Conservation (phyloP, 2,113 vertebrate species). For the Mesembrinibis cayennensis region DNA sequence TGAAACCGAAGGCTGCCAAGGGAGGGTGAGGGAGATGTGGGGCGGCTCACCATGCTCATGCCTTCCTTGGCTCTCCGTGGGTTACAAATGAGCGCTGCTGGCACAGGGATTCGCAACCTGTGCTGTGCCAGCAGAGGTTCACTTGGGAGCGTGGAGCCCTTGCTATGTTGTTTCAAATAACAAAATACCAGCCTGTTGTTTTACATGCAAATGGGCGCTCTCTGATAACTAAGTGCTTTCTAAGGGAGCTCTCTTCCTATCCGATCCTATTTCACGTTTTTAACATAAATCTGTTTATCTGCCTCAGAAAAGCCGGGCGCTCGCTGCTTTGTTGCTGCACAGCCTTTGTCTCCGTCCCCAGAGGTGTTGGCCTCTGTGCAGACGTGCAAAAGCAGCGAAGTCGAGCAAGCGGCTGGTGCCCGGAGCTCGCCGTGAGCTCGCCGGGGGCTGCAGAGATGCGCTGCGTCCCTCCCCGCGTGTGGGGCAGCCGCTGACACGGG, state of each 20-base stretch:
- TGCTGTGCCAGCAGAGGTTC: not conserved
- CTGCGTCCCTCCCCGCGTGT: rapidly evolving
- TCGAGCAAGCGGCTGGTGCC: not conserved
- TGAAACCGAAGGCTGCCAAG: not conserved
- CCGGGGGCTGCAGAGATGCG: rapidly evolving
- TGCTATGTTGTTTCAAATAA: not conserved
- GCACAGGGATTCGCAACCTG: rapidly evolving
- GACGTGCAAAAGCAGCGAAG: not conserved
- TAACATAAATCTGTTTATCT: not conserved
- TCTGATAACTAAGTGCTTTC: not conserved
- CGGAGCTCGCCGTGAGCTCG: not conserved
- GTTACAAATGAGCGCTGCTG: not conserved
- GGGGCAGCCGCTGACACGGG: rapidly evolving
- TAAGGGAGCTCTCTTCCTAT: not conserved
- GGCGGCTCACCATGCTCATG: rapidly evolving
- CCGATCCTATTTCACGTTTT: not conserved
- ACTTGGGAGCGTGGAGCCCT: not conserved
- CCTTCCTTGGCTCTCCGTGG: not conserved
- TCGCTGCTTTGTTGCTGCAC: not conserved
- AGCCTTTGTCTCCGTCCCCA: not conserved
- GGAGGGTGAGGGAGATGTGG: not conserved
- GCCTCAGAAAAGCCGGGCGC: not conserved
- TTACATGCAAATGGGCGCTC: not conserved
- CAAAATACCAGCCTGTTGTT: not conserved
- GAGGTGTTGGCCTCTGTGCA: not conserved